Evolutionary conservation across 2,888 invertebrate species (phyloP), one percentile per base, ranked within the genome.

Genomic region (Drosophila algonquin): DNA sequence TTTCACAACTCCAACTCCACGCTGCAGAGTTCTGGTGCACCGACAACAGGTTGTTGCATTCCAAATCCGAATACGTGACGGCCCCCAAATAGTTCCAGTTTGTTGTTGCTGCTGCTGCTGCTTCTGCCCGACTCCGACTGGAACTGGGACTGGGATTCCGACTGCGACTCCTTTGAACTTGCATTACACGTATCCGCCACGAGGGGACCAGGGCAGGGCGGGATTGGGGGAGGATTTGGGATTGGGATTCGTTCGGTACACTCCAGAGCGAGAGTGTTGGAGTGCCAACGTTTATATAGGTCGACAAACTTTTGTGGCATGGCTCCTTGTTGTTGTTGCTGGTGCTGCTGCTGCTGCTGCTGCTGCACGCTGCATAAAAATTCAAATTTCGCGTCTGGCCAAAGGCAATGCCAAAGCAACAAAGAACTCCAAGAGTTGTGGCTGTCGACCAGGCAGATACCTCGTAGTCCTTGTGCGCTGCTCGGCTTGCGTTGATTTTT

Each of bases 221-320:
- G 44, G 21, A 21, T 21, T 24, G 45, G 46, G 48, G 44, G n/a
- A 30, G 21, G 46, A 44, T 27, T 27, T 7, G 27, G 21, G 46
- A 44, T 27, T 27, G 18, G 62, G 62, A 57, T 53, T 65, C 62
- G 55, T 53, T 65, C 62, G 55, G 51, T 76, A 64, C 60, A 71
- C 62, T 72, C 65, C 72, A 75, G 84, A 73, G 84, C 35, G 56
- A 35, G 55, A 47, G 61, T 55, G 61, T 35, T 30, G 50, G 56
- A 77, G 67, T 75, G 79, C 81, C 63, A 64, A 63, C 76, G 75
- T 75, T 79, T 82, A 88, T 88, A 79, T 89, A 85, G 89, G 89
- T 89, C 89, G 87, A 80, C 89, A 83, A 89, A 87, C 83, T 89
- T 85, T 87, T 79, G 81, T 75, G 87, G 82, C 86, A 83, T 67